Conservation (phyloP, 2,888 invertebrate species). For the Aromia moschata region DNA sequence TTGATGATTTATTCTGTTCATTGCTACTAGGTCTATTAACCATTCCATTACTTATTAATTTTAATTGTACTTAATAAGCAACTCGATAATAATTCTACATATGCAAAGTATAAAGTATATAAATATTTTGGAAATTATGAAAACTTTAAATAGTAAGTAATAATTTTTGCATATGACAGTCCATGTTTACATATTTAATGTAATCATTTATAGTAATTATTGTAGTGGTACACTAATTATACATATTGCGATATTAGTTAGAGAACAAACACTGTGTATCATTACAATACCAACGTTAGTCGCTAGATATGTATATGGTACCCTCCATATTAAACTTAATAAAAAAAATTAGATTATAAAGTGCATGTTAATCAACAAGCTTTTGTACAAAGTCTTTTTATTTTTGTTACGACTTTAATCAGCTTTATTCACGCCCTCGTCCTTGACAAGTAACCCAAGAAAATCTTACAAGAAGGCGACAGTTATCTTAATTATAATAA, state of each 20-base stretch:
- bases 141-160: constrained; percentile 48
- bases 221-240: constrained; percentile 46
- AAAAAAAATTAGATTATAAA: constrained; percentile 59
- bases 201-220: constrained; percentile 50
- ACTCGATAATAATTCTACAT: constrained; percentile 61
- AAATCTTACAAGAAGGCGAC: constrained; percentile 27
- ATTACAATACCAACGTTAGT: constrained; percentile 51
- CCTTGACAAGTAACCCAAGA: constrained; percentile 23
- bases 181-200: constrained; percentile 58
- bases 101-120: constrained; percentile 56
- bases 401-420: constrained; percentile 52
- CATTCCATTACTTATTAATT: constrained; percentile 44
- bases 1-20: constrained; percentile 35
- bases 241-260: constrained; percentile 43
- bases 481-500: too few species aligned
- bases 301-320: constrained; percentile 64
- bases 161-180: constrained; percentile 62
- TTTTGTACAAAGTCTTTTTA: constrained; percentile 63
- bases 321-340: constrained; percentile 61
- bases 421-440: constrained; percentile 49
- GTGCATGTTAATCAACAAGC: constrained; percentile 62
- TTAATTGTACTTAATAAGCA: constrained; percentile 53
- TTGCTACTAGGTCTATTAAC: constrained; percentile 39
- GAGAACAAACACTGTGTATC: constrained; percentile 42
- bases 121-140: constrained; percentile 52